Evolutionary conservation across 2,113 vertebrate genomes (phyloP), one percentile per base, ranked within the genome.

Genomic region (Tyto alba): DNA sequence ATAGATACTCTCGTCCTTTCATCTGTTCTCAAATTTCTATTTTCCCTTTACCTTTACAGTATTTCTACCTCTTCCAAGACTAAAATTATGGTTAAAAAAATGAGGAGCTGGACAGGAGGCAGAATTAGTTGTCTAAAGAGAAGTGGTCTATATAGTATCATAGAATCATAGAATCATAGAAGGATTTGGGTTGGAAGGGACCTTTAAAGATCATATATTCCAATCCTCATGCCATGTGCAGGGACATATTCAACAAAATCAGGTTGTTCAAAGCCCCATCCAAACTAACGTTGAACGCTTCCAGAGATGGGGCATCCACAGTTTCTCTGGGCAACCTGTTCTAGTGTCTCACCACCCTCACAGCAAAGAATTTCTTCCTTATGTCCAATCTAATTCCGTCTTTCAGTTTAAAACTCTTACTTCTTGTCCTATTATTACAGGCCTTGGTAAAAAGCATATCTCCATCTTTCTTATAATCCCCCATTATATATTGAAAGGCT

Each of bases 161-260:
- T 2, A 41, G 19, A 40, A 53, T 43, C 14, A 69, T 7, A 71
- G 34, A 66, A 11, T 20, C 47, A 47, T 12, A 55, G n/a, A 85
- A 48, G 18, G 17, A 3, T 50, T 89, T 95, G 23, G 11, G 4
- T 66, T 85, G 36, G 40, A 78, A 85, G 9, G 16, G 6, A 66
- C 9, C 6, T 36, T 34, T 74, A 48, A 57, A 94, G 34, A 32
- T 30, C n/a, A 43, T 29, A 22, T 17, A 50, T 20, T 40, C 13
- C 32, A 76, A 79, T 3, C 4, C 6, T 16, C 13, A 3, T 41
- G 17, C 17, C 5, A 52, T 38, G 6, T 47, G 15, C 69, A 74
- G 34, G 0, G 0, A 3, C 16, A 57, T 8, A 14, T 53, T 57
- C 11, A 10, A 67, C 32, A 36, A 71, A 3, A 52, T 2, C 21